Percentiles rank a stretch among this genome's conserved stretches.
phyloP scores from a whole-genome alignment of 2,113 vertebrate species.

The Petromus typicus region DNA sequence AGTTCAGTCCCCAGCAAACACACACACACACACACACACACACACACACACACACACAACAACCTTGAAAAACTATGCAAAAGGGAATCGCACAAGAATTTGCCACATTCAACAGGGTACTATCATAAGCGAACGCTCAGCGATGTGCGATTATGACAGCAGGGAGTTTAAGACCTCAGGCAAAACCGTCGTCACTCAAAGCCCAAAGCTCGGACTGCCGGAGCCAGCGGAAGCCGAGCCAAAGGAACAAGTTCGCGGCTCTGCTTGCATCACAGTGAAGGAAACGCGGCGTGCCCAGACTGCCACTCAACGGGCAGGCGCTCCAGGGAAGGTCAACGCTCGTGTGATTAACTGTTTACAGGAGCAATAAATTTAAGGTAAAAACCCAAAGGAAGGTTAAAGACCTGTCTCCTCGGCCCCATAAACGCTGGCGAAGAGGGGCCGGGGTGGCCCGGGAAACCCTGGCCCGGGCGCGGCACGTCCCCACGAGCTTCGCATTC shows the following conservation, averaged over 20 bases:
- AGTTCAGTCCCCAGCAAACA: too few relatives aligned
- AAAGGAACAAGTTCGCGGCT: neutral
- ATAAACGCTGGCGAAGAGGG: neutral
- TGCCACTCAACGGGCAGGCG: constrained; percentile 46
- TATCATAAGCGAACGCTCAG: neutral
- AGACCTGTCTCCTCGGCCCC: constrained; percentile 29
- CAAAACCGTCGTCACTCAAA: neutral
- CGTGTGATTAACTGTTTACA: constrained; percentile 65
- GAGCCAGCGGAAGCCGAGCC: neutral
- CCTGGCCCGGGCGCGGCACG: neutral
- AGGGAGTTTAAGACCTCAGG: neutral
- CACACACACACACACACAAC: too few relatives aligned
- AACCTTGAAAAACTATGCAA: neutral
- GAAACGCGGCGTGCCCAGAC: constrained; percentile 28
- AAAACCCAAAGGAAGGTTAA: constrained; percentile 68
- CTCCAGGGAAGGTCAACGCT: constrained; percentile 49
- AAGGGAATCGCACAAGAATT: neutral
- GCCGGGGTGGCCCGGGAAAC: neutral
- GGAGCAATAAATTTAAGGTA: constrained; percentile 61
- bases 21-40: too few relatives aligned
- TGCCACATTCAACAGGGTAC: neutral
- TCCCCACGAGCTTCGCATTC: constrained; percentile 42
- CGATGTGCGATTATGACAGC: neutral
- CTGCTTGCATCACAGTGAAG: neutral
- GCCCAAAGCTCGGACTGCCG: neutral